A percentile compares a stretch with the other conserved stretches of the same genome.
These are phyloP conservation scores for Drosophila navojoa DNA, from an alignment of 1,140 invertebrate species.

Conservation along the genomic window DNA sequence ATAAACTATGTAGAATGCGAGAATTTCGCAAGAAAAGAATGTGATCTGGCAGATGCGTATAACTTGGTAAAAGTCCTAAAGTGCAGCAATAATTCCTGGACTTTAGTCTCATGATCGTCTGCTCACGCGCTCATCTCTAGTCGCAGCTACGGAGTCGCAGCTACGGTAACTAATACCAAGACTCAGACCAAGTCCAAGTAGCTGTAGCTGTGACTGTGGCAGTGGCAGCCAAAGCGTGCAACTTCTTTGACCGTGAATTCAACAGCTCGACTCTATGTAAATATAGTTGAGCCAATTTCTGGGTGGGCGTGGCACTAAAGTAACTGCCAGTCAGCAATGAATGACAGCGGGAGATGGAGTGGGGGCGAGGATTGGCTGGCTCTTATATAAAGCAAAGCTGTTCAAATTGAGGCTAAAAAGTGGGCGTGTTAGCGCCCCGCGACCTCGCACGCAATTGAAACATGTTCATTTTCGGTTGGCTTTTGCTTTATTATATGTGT, in stretches of 20 bases:
- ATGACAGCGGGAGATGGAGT: slow-evolving; percentile 1
- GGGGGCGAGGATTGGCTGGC: neutral
- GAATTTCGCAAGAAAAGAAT: no score
- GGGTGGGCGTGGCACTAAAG: slow-evolving; percentile 13
- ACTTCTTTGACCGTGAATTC: slow-evolving; percentile 67
- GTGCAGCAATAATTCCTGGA: no score
- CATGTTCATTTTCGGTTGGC: slow-evolving; percentile 23
- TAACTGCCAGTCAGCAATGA: neutral
- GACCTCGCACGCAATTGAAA: slow-evolving; percentile 72
- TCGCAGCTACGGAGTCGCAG: no score
- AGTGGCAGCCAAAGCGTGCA: slow-evolving; percentile 48
- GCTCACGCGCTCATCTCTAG: slow-evolving; percentile 4
- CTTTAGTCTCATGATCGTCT: neutral
- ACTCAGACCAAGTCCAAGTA: neutral
- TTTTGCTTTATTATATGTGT: slow-evolving; percentile 1
- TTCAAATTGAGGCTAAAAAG: slow-evolving; percentile 62
- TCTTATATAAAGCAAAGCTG: slow-evolving; percentile 39
- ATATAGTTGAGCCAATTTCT: slow-evolving; percentile 25
- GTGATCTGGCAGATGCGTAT: no score
- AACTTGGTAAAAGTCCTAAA: no score
- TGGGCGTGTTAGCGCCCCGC: slow-evolving; percentile 42
- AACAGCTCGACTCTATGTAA: slow-evolving; percentile 30
- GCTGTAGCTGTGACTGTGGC: neutral
- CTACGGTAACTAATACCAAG: neutral
- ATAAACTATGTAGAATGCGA: no score